Percentiles rank a stretch among this genome's conserved stretches.
phyloP scores from a whole-genome alignment of 2,888 invertebrate species.

The Drosophila dives region DNA sequence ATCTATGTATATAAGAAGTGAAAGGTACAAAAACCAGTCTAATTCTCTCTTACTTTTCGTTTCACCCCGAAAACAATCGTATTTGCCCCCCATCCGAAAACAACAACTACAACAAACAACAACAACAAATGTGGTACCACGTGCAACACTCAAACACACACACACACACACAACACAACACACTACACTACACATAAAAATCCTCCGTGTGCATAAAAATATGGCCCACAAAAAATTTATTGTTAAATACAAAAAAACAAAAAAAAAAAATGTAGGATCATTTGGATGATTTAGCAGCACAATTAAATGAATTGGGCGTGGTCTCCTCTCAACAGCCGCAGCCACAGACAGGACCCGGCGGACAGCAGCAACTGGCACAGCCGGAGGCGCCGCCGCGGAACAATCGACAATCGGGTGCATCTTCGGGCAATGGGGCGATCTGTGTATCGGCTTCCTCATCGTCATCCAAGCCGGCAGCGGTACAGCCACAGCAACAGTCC shows the following conservation, averaged over 20 bases:
- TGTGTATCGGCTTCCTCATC: constrained; percentile 64
- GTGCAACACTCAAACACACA: constrained; percentile 59
- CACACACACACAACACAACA: constrained; percentile 46
- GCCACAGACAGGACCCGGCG: constrained; percentile 78
- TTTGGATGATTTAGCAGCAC: constrained; percentile 97
- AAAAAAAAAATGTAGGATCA: constrained; percentile 88
- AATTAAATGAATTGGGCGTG: constrained; percentile 96
- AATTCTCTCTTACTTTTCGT: constrained; percentile 83
- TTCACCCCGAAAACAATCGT: constrained; percentile 68
- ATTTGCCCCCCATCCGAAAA: constrained; percentile 43
- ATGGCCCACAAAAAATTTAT: constrained; percentile 53
- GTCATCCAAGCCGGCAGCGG: constrained; percentile 82
- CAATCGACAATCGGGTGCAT: constrained; percentile 84
- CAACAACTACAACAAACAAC: constrained; percentile 53
- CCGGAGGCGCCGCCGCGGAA: constrained; percentile 90
- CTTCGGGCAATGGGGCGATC: constrained; percentile 73
- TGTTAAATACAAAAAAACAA: constrained; percentile 62
- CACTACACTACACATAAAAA: constrained; percentile 56
- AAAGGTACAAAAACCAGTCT: constrained; percentile 77
- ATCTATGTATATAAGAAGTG: constrained; percentile 63
- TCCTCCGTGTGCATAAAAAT: constrained; percentile 61
- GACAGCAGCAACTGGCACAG: constrained; percentile 85
- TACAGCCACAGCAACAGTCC: constrained; percentile 81
- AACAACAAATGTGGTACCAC: constrained; percentile 57
- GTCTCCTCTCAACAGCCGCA: constrained; percentile 86